Conservation (phyloP, 1,140 invertebrate genomes). For the Medauroidea extradentata region DNA sequence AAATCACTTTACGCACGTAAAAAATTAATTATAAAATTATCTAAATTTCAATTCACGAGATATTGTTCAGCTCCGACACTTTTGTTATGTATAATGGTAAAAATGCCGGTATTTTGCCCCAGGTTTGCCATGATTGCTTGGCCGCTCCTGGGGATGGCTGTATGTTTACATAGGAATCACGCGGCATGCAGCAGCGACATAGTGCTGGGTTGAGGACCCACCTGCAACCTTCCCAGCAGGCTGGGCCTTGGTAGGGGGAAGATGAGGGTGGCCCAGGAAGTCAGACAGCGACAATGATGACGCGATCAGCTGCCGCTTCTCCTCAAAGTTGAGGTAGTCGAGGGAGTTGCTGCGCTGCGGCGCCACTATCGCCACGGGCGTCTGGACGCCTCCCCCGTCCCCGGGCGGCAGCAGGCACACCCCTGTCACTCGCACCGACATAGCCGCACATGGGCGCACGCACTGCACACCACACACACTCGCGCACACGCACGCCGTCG, state of each 20-base stretch:
- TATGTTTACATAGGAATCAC: too few species aligned
- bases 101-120: too few species aligned
- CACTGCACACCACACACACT: not conserved
- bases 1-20: too few species aligned
- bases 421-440: conserved; percentile 11
- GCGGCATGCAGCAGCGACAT: too few species aligned
- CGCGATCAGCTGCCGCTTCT: conserved; percentile 82
- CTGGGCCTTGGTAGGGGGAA: conserved; percentile 50
- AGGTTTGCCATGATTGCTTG: too few species aligned
- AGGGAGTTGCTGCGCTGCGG: conserved; percentile 76
- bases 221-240: not conserved
- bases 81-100: too few species aligned
- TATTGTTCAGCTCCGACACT: too few species aligned
- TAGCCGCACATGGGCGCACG: not conserved
- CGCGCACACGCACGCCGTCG: not conserved
- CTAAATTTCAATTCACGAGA: too few species aligned
- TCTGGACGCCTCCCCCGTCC: not conserved
- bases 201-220: too few species aligned
- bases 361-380: conserved; percentile 44
- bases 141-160: too few species aligned
- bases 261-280: conserved; percentile 65
- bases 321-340: conserved; percentile 86
- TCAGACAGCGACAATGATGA: conserved; percentile 81
- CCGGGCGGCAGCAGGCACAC: conserved; percentile 11
- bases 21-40: too few species aligned